Percentiles rank a stretch among this genome's conserved stretches.
Evolutionary conservation across 2,888 invertebrate genomes (phyloP).

Genomic region (Drosophila subsilvestris): DNA sequence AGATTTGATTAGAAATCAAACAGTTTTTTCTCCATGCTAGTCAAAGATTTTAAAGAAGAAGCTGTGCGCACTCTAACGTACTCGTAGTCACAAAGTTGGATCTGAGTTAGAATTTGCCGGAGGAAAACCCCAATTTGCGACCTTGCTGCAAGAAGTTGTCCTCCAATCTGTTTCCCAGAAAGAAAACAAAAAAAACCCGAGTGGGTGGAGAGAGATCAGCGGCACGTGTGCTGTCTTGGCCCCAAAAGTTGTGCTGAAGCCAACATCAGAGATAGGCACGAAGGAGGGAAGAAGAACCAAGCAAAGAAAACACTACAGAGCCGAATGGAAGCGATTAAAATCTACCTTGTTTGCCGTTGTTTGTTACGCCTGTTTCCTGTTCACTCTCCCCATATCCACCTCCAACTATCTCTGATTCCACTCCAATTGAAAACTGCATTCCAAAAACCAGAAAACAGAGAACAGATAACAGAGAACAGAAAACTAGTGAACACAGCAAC

Average conservation of each 20-base stretch:
- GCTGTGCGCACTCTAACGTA: background rate
- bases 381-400: constrained; percentile 47
- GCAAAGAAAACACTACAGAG: constrained; percentile 50
- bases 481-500: constrained; percentile 67
- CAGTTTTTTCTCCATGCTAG: constrained; percentile 30
- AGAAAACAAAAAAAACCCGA: constrained; percentile 6
- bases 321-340: constrained; percentile 71
- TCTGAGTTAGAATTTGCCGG: constrained; percentile 28
- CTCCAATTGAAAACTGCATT: constrained; percentile 65
- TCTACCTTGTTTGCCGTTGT: constrained; percentile 69
- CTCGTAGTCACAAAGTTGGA: background rate
- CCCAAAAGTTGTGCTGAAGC: constrained; percentile 39
- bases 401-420: constrained; percentile 7
- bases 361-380: constrained; percentile 54
- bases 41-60: constrained; percentile 31
- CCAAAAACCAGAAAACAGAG: constrained; percentile 65
- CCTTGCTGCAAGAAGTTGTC: constrained; percentile 31
- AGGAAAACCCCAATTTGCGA: constrained; percentile 21
- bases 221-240: constrained; percentile 59
- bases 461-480: constrained; percentile 41
- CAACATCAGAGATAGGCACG: constrained; percentile 29
- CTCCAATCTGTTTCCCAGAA: constrained; percentile 18
- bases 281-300: constrained; percentile 29
- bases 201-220: constrained; percentile 46
- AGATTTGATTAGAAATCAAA: constrained; percentile 30